Evolutionary conservation across 2,113 vertebrate genomes (phyloP).

Genomic region (Lepus timidus): DNA sequence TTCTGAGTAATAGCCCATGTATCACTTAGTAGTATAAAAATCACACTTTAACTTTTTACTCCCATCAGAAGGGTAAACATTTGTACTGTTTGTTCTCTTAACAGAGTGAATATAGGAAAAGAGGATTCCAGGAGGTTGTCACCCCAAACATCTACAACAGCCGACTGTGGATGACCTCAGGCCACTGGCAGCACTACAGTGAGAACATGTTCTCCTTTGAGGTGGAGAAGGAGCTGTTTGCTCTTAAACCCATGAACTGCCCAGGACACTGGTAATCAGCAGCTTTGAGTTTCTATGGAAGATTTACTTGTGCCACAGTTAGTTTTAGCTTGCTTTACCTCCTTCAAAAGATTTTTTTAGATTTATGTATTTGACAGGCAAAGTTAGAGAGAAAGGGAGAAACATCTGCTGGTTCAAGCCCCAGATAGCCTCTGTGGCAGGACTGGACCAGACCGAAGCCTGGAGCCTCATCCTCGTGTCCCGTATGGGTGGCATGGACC

Average conservation of each 20-base stretch:
- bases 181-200: constrained; percentile 99
- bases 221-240: constrained; percentile 96
- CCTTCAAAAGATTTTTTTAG: neutral
- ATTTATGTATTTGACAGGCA: too few relatives aligned
- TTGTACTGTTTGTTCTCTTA: constrained; percentile 13
- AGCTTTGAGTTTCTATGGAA: neutral
- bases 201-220: constrained; percentile 99
- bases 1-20: neutral
- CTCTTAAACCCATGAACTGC: constrained; percentile 99
- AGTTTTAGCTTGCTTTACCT: neutral
- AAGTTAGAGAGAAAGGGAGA: too few relatives aligned
- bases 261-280: constrained; percentile 96
- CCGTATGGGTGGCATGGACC: too few relatives aligned
- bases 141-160: constrained; percentile 98
- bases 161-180: constrained; percentile 98
- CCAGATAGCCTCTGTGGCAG: too few relatives aligned
- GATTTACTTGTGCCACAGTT: neutral
- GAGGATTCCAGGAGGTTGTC: constrained; percentile 98
- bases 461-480: too few relatives aligned
- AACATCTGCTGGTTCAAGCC: too few relatives aligned
- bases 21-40: neutral
- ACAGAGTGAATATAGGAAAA: constrained; percentile 95
- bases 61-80: neutral
- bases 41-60: neutral
- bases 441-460: too few relatives aligned